Base-by-base conservation (phyloP, 2,888 invertebrate genomes). In the Empis livida region DNA sequence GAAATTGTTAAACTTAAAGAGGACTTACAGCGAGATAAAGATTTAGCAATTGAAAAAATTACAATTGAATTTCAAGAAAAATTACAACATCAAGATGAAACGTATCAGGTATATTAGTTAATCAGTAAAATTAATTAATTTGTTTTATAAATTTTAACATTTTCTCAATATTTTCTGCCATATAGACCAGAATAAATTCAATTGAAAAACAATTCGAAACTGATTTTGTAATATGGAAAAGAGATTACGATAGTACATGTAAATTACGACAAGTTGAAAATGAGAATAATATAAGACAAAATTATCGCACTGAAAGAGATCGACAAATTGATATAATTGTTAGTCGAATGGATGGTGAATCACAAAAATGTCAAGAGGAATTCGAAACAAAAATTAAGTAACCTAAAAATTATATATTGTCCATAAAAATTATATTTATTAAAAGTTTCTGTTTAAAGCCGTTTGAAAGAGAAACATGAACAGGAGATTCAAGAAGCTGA, bases 381-480 rank as follows among this genome's bases (percentile, higher is more conserved):
- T 67, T 61, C 49, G 67, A 70, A 13, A 54, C 56, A 27, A 70
- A 68, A 55, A 57, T 67, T 6, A 55, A 51, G 69, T 68, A 43
- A 47, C 31, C 11, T 20, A 13, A 27, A 13, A 14, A 2, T 3
- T 27, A 17, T 13, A 2, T n/a, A 44, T 35, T 46, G 3, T 23
- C 1, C 5, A 20, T 43, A 31, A 17, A 16, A 45, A 16, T 10
- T 15, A 5, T 40, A 10, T 17, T 47, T 53, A 49, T 48, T 48
- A 51, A 49, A 46, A 44, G 14, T 37, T 13, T 42, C 20, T 35
- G 51, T 47, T 60, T 61, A 3, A 55, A 87, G 86, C 56, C 74
- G 85, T 30, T 69, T 84, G 38, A 84, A 79, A 58, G 85, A 86
- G 49, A 86, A 88, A 60, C 84, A 81, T 58, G 85, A 86, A 50